Evolutionary conservation across 2,888 invertebrate species (phyloP), one percentile per base, ranked within the genome.

Genomic region (Andrena praecox): DNA sequence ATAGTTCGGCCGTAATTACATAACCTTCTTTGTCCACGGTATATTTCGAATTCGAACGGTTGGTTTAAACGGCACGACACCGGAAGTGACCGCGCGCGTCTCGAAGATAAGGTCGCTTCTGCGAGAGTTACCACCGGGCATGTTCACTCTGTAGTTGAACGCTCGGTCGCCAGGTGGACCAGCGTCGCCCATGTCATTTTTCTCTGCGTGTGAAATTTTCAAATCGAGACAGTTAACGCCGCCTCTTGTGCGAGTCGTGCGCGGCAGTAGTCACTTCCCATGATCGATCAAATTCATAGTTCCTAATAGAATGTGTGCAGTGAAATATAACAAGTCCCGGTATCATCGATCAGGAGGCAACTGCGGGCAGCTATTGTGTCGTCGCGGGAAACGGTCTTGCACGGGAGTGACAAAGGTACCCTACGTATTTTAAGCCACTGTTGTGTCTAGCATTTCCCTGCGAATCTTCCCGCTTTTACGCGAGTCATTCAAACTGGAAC

Each of bases 251-350:
- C 52, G 69, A 63, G 56, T 71, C 68, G 20, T 29, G 48, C 77
- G 60, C 24, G 27, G 8, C 42, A 1, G 54, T 70, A 31, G 69
- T 77, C 59, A 12, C 48, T 79, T 69, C n/a, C 54, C 29, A 35
- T 63, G 71, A 80, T 80, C 80, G 76, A 80, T 80, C 67, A 54
- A 59, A 71, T 74, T 24, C 56, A 67, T 67, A 80, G 50, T 50
- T 71, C 10, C 35, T 35, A 76, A 68, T 56, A 78, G 68, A 76
- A 76, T 71, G 60, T 79, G 59, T 75, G 54, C 70, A 50, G 48
- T 42, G 75, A 70, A 62, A 75, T 70, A 50, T 70, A 62, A 80
- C 56, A 35, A 67, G 62, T 70, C 54, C 20, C 29, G 35, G 66
- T 70, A 71, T 70, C 67, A 62, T 75, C 75, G 80, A 80, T 50